Evolutionary conservation across 30 jellyfish, hydroid and myxozoan species (phyloP).

Genomic region (Chironex yamaguchii): DNA sequence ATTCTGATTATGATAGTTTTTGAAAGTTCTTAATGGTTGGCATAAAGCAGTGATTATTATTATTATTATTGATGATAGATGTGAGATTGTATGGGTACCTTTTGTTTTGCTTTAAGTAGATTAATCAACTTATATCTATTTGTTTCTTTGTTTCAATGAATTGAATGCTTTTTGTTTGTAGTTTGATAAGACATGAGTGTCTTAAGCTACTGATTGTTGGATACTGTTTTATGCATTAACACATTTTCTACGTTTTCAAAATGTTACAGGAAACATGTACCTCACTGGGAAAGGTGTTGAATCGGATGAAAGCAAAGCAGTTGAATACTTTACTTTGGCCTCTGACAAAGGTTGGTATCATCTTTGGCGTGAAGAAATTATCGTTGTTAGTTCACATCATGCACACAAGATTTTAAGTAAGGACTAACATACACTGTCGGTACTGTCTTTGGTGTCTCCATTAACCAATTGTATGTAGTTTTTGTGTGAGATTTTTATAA

Average conservation of each 20-base stretch:
- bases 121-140: background rate
- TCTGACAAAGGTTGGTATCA: slow-evolving; percentile 76
- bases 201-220: too few relatives aligned
- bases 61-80: too few relatives aligned
- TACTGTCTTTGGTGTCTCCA: background rate
- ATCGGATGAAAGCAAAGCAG: slow-evolving; percentile 72
- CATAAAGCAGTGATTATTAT: too few relatives aligned
- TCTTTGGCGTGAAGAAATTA: background rate
- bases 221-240: background rate
- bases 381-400: too few relatives aligned
- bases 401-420: too few relatives aligned
- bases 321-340: slow-evolving; percentile 82
- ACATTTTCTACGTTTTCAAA: background rate
- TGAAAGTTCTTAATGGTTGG: too few relatives aligned
- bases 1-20: too few relatives aligned
- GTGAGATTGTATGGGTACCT: background rate
- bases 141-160: background rate
- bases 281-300: slow-evolving; percentile 82
- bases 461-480: too few relatives aligned
- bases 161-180: background rate
- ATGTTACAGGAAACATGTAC: slow-evolving; percentile 75
- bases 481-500: too few relatives aligned
- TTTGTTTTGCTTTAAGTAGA: background rate
- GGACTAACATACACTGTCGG: background rate
- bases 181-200: too few relatives aligned